phyloP scores from a whole-genome alignment of 1,140 invertebrate species.

The Pissodes strobi region DNA sequence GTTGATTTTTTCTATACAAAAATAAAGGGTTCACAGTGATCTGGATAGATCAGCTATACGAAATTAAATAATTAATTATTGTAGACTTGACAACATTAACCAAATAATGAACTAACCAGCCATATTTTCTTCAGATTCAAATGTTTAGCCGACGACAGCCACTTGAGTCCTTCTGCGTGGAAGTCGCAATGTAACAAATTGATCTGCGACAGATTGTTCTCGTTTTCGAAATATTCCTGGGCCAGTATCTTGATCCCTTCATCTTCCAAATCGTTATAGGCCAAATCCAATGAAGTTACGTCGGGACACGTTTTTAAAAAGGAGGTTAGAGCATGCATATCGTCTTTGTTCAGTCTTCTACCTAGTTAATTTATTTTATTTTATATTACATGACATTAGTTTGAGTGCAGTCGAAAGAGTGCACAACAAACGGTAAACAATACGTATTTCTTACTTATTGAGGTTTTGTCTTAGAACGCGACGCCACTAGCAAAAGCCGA shows the following conservation, averaged over 20 bases:
- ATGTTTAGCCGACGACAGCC: slow-evolving; percentile 18
- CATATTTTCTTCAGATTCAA: slow-evolving; percentile 62
- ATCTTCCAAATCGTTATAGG: slow-evolving; percentile 62
- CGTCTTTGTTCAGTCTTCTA: slow-evolving; percentile 56
- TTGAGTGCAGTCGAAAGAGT: too few species aligned
- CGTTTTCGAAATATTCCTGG: slow-evolving; percentile 45
- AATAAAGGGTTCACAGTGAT: too few species aligned
- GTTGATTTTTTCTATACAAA: background rate
- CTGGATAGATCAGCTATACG: too few species aligned
- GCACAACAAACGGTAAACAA: too few species aligned
- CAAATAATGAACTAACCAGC: slow-evolving; percentile 51
- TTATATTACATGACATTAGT: too few species aligned
- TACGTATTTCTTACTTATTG: too few species aligned
- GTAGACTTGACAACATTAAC: background rate
- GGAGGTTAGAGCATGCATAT: slow-evolving; percentile 57
- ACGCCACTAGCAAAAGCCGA: too few species aligned
- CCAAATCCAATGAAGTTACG: slow-evolving; percentile 59
- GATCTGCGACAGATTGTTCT: slow-evolving; percentile 56
- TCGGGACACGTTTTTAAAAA: slow-evolving; percentile 57
- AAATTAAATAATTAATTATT: too few species aligned
- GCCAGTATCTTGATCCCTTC: slow-evolving; percentile 58
- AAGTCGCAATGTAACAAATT: slow-evolving; percentile 62
- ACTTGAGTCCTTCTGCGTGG: slow-evolving; percentile 49
- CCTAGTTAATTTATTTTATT: too few species aligned
- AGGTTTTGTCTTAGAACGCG: too few species aligned